Conservation (phyloP, 1,140 invertebrate species). For the Hypsibius dujardini region DNA sequence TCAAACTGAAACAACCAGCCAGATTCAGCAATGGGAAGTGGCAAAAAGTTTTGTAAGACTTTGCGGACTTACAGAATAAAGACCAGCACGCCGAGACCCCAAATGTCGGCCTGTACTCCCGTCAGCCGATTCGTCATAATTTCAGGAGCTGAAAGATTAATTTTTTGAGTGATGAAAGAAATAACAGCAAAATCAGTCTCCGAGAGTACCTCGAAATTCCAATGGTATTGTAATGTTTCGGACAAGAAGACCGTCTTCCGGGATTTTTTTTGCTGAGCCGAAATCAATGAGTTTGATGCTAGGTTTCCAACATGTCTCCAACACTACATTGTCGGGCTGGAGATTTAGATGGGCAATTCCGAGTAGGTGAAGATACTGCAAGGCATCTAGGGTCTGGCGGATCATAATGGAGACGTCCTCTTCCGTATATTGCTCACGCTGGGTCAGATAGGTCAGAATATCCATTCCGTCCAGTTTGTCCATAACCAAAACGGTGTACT, state of each 20-base stretch:
- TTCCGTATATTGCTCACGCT: slow-evolving; percentile 68
- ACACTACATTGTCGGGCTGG: slow-evolving; percentile 89
- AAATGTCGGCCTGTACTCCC: slow-evolving; percentile 64
- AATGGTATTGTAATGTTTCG: slow-evolving; percentile 39
- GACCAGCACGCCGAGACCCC: slow-evolving; percentile 76
- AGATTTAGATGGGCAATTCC: slow-evolving; percentile 78
- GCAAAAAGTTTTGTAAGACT: neutral
- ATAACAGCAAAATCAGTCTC: slow-evolving; percentile 13
- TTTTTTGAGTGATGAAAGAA: neutral
- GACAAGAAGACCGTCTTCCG: slow-evolving; percentile 55
- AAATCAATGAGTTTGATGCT: slow-evolving; percentile 77
- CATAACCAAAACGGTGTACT: slow-evolving; percentile 45
- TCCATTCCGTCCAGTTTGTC: slow-evolving; percentile 81
- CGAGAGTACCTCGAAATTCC: slow-evolving; percentile 48
- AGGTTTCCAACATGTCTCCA: slow-evolving; percentile 62
- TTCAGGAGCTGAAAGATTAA: slow-evolving; percentile 63
- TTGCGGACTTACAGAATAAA: slow-evolving; percentile 56
- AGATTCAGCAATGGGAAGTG: slow-evolving; percentile 18
- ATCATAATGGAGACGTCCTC: slow-evolving; percentile 68
- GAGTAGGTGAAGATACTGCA: slow-evolving; percentile 81
- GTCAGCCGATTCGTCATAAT: slow-evolving; percentile 42
- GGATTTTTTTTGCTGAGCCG: slow-evolving; percentile 58
- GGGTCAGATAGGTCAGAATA: slow-evolving; percentile 65
- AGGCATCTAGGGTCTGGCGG: slow-evolving; percentile 59
- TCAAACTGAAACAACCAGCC: slow-evolving; percentile 40